Evolutionary conservation across 1,140 invertebrate genomes (phyloP), one percentile per base, ranked within the genome.

Genomic region (Tribolium castaneum): DNA sequence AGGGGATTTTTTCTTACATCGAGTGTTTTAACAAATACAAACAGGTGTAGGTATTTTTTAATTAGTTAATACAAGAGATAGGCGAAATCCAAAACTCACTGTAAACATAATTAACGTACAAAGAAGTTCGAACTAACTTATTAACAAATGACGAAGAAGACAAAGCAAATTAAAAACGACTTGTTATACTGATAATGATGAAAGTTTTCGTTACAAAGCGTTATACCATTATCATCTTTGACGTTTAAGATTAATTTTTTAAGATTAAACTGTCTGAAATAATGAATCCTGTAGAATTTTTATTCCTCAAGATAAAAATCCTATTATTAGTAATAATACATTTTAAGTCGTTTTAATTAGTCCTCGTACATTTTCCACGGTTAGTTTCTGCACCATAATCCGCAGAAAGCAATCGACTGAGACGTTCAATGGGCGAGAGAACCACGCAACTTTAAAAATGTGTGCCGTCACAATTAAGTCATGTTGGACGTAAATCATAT

Each of bases 201-300:
- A 52, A 25, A 59, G 54, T 19, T 59, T 59, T 59, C 22, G 14
- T 59, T 22, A 19, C 39, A 45, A 39, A 45, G 14, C 54, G 3
- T 54, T 59, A 25, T 25, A 9, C 9, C 19, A 59, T 59, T 59
- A 52, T 52, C 12, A 22, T 59, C 14, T 59, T 59, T 59, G 54
- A 59, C 54, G 19, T 59, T 59, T 59, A 25, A 25, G 54, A 25
- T 59, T 19, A 22, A 59, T 59, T 59, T 59, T 59, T 59, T 19
- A 25, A 10, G 54, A 25, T 22, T 59, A 59, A 59, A 19, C 3
- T 25, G 54, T 59, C 54, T 59, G 19, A 59, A 59, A 59, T 59
- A 59, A 59, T 59, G 19, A 59, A 25, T 59, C 54, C 54, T 59
- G 54, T 19, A 22, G 16, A 19, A 52, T 59, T 25, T 56, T 59